Evolutionary conservation across 2,113 vertebrate species (phyloP).

Genomic region (Anoura caudifer): DNA sequence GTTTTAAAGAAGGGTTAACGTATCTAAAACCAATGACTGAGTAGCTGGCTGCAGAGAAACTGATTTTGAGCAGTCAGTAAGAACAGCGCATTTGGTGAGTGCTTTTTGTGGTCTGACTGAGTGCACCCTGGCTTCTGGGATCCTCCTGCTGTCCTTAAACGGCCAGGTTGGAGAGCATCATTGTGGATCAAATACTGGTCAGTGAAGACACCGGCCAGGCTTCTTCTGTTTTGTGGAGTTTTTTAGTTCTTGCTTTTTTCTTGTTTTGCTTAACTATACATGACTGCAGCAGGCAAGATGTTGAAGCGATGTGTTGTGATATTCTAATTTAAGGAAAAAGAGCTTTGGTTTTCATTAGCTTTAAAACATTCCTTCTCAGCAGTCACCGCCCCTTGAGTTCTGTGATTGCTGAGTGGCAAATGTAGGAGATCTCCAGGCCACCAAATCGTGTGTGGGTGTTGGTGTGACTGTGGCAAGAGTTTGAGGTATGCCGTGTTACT

Average conservation of each 20-base stretch:
- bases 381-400: background rate
- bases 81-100: background rate
- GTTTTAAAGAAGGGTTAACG: background rate
- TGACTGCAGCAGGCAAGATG: background rate
- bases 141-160: background rate
- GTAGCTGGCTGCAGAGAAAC: background rate
- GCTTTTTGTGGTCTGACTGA: background rate
- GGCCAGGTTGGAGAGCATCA: background rate
- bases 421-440: background rate
- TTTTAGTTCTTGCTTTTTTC: background rate
- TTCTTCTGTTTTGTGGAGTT: background rate
- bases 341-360: constrained; percentile 5
- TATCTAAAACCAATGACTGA: background rate
- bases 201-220: background rate
- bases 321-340: background rate
- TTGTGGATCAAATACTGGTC: background rate
- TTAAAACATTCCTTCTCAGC: constrained; percentile 26
- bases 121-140: background rate
- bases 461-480: background rate
- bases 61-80: background rate
- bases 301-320: background rate
- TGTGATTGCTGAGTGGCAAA: background rate
- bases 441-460: background rate
- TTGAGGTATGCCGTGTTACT: background rate
- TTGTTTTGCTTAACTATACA: background rate